Percentiles rank a stretch among this genome's conserved stretches.
phyloP scores from a whole-genome alignment of 2,113 vertebrate species.

The Girardinichthys multiradiatus region DNA sequence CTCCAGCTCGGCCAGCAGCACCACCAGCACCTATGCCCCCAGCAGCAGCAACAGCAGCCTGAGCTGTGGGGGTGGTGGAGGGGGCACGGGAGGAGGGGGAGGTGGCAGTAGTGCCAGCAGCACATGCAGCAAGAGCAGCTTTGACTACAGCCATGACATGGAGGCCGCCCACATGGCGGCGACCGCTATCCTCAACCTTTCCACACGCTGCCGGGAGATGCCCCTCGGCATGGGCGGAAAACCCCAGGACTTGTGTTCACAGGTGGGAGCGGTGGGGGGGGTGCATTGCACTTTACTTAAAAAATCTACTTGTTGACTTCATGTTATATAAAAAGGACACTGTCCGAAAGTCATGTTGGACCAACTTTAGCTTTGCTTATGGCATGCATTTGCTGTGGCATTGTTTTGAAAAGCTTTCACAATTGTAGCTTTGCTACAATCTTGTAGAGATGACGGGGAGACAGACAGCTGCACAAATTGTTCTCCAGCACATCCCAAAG shows the following conservation, averaged over 20 bases:
- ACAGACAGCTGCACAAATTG: background rate
- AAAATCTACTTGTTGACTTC: no score
- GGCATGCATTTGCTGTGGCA: background rate
- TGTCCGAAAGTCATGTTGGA: no score
- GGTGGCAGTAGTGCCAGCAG: slow-evolving; percentile 99
- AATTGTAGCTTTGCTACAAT: background rate
- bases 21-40: slow-evolving; percentile 95
- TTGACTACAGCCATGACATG: slow-evolving; percentile 98
- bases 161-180: slow-evolving; percentile 99
- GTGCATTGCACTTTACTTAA: no score
- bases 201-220: slow-evolving; percentile 98
- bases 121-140: slow-evolving; percentile 99
- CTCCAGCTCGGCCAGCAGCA: slow-evolving; percentile 97
- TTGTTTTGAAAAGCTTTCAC: background rate
- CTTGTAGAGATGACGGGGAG: background rate
- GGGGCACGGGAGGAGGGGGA: slow-evolving; percentile 64
- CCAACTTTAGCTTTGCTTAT: no score
- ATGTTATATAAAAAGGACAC: no score
- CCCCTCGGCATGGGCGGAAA: slow-evolving; percentile 93
- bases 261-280: slow-evolving; percentile 79
- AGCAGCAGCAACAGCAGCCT: slow-evolving; percentile 93
- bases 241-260: slow-evolving; percentile 92
- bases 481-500: background rate
- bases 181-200: slow-evolving; percentile 98
- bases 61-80: slow-evolving; percentile 89